These are phyloP conservation scores for Bucorvus abyssinicus DNA, from an alignment of 2,797 vertebrate species.

Conservation along the genomic window DNA sequence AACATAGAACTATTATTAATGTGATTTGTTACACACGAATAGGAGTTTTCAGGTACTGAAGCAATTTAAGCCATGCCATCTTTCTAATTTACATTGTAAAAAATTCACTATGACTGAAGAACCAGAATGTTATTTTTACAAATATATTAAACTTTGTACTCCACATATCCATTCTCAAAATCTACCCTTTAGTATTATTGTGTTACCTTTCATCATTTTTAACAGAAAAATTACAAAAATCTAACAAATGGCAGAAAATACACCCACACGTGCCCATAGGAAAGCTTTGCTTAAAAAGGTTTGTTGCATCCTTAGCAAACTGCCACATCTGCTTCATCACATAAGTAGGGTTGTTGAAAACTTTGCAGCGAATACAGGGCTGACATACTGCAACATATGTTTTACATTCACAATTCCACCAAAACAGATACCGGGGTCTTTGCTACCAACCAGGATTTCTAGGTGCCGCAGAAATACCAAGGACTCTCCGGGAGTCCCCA, in stretches of 20 bases:
- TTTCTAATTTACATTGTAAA: background rate
- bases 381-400: background rate
- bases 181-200: background rate
- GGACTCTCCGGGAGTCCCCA: background rate
- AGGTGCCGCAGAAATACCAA: background rate
- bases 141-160: background rate
- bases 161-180: background rate
- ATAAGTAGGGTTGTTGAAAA: background rate
- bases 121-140: background rate
- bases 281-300: background rate
- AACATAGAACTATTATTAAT: background rate
- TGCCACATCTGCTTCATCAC: background rate
- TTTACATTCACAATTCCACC: background rate
- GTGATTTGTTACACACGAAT: background rate
- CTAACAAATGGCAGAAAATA: slow-evolving; percentile 5
- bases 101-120: background rate
- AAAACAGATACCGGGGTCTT: background rate
- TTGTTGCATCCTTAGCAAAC: background rate
- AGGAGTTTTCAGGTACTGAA: background rate
- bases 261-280: background rate
- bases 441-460: background rate
- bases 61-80: background rate
- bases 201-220: background rate
- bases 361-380: background rate
- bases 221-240: background rate